Base-by-base conservation (phyloP, 2,888 invertebrate genomes). In the Parelbella ahira region DNA sequence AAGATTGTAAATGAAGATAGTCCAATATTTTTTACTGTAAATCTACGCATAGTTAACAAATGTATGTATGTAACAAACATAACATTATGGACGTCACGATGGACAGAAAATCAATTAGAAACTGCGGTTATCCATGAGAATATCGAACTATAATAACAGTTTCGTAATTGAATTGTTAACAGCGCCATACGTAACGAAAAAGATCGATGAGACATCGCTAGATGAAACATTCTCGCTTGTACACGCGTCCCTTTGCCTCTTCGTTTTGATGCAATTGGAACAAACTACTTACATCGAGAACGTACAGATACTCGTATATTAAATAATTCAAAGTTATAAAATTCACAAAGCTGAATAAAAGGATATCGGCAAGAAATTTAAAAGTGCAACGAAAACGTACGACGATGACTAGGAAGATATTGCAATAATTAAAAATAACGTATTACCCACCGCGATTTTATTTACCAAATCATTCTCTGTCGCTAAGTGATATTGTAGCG, bases 161-260 rank as follows among this genome's bases (percentile, higher is more conserved):
- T 37, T 25, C 41, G 34, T 42, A 33, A 33, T 33, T 33, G 9
- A 33, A 34, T 25, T 12, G 5, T 36, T 30, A 30, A 27, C 18
- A 37, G 25, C 19, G 15, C 8, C 9, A 15, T 32, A n/a, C 21
- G 33, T 12, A 33, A 27, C 45, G 47, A 43, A 43, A 47, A 38
- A 43, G 47, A 50, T 51, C 50, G 52, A 37, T 47, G 5, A 25
- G n/a, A n/a, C n/a, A n/a, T n/a, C n/a, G n/a, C n/a, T n/a, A n/a
- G n/a, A n/a, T n/a, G n/a, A n/a, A n/a, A n/a, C n/a, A n/a, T n/a
- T n/a, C n/a, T n/a, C n/a, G n/a, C n/a, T n/a, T n/a, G n/a, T n/a
- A n/a, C n/a, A n/a, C n/a, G n/a, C n/a, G n/a, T n/a, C n/a, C n/a
- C n/a, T n/a, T n/a, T n/a, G n/a, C n/a, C n/a, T n/a, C n/a, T n/a